A percentile compares a stretch with the other conserved stretches of the same genome.
Evolutionary conservation across 2,888 invertebrate species (phyloP).

Genomic region (Caenorhabditis uteleia): DNA sequence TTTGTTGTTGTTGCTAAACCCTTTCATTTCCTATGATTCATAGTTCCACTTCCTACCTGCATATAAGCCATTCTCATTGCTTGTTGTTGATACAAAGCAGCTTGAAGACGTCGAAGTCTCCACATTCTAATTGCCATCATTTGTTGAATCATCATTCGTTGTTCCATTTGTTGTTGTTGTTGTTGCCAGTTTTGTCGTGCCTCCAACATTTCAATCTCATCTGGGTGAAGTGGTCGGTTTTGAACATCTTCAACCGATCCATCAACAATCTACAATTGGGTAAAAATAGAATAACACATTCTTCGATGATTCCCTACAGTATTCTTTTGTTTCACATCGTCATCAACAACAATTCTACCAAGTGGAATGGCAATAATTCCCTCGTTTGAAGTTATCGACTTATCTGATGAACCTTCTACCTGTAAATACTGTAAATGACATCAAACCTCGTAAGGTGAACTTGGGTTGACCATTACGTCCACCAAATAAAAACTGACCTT

Average conservation of each 20-base stretch:
- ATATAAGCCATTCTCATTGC: slow-evolving; percentile 31
- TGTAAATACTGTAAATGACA: no score
- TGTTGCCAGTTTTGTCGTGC: slow-evolving; percentile 13
- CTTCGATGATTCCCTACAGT: slow-evolving; percentile 1
- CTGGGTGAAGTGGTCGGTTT: slow-evolving; percentile 33
- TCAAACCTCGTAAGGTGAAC: no score
- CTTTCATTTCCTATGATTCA: not conserved
- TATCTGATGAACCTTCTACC: slow-evolving; percentile 9
- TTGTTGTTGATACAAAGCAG: slow-evolving; percentile 27
- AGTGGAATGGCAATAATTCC: slow-evolving; percentile 26
- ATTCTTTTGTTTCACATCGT: slow-evolving; percentile 26
- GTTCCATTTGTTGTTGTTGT: slow-evolving; percentile 29
- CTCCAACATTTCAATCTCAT: slow-evolving; percentile 36
- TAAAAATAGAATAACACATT: no score
- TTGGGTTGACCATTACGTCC: no score
- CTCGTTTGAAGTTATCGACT: slow-evolving; percentile 5
- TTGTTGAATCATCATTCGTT: slow-evolving; percentile 23
- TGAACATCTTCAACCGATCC: slow-evolving; percentile 26
- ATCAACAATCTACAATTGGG: slow-evolving; percentile 28
- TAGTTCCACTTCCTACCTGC: not conserved
- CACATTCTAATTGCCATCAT: slow-evolving; percentile 31
- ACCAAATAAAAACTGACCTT: no score
- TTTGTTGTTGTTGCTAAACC: slow-evolving; percentile 27
- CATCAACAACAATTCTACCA: slow-evolving; percentile 31
- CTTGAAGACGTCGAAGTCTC: slow-evolving; percentile 24